Evolutionary conservation across 2,797 vertebrate genomes (phyloP).

Genomic region (Eulemur coronatus): DNA sequence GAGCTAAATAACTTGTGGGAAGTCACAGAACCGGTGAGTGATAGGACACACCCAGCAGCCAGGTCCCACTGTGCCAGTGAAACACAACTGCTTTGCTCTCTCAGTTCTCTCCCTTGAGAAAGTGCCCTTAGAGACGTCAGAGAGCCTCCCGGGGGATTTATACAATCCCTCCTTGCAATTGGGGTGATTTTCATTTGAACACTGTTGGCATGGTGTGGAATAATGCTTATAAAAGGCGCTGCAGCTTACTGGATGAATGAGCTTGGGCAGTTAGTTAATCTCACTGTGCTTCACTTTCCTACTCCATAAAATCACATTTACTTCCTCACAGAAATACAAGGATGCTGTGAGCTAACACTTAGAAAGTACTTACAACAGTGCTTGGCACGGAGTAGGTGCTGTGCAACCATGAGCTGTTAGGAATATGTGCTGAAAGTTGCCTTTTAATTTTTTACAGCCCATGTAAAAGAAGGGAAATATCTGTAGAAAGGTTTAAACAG

Average conservation of each 20-base stretch:
- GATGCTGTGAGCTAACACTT: neutral
- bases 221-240: neutral
- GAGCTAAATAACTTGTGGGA: neutral
- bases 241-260: neutral
- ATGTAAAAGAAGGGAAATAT: neutral
- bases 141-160: neutral
- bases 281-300: neutral
- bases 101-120: neutral
- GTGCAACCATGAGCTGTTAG: neutral
- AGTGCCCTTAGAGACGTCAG: neutral
- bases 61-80: neutral
- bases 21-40: neutral
- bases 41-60: neutral
- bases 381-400: neutral
- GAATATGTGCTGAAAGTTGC: neutral
- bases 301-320: neutral
- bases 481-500: neutral
- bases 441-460: neutral
- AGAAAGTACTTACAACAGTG: neutral
- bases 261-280: neutral
- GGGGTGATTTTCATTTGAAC: neutral
- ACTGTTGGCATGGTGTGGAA: neutral
- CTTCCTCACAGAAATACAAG: neutral
- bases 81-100: neutral
- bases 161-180: neutral